These are phyloP conservation scores for Cyrtonyx montezumae DNA, from an alignment of 2,113 vertebrate species.

Conservation along the genomic window DNA sequence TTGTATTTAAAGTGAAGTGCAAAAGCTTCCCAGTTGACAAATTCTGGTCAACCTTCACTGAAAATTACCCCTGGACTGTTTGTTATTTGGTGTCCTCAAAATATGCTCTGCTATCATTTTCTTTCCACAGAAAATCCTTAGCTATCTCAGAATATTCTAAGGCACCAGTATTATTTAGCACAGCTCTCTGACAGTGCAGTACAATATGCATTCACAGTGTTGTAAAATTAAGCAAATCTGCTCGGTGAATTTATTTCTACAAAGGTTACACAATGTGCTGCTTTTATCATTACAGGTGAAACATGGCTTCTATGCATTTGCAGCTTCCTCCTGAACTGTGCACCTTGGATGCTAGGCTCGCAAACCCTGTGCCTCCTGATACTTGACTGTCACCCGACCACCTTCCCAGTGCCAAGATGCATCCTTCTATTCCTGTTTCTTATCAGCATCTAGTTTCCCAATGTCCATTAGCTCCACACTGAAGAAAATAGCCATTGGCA, in stretches of 20 bases:
- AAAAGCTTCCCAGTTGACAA: neutral
- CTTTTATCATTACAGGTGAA: conserved; percentile 3
- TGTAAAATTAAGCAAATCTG: neutral
- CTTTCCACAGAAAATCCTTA: neutral
- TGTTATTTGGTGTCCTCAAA: neutral
- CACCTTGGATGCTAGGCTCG: neutral
- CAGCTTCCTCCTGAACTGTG: neutral
- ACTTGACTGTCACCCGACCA: neutral
- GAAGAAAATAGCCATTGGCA: rapidly evolving
- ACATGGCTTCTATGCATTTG: neutral
- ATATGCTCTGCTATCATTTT: neutral
- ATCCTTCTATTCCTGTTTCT: neutral
- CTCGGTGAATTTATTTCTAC: neutral
- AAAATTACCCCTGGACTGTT: neutral
- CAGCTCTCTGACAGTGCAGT: neutral
- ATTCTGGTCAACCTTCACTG: neutral
- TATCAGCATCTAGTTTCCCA: neutral
- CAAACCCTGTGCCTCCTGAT: rapidly evolving
- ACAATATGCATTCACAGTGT: neutral
- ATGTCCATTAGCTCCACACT: neutral
- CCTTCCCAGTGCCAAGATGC: neutral
- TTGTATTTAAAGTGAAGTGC: neutral
- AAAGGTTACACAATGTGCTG: conserved; percentile 8
- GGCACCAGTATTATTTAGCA: neutral
- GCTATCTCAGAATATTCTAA: neutral